Percentiles rank a stretch among this genome's conserved stretches.
phyloP scores from a whole-genome alignment of 2,113 vertebrate genomes.

The Artemisiospiza belli region DNA sequence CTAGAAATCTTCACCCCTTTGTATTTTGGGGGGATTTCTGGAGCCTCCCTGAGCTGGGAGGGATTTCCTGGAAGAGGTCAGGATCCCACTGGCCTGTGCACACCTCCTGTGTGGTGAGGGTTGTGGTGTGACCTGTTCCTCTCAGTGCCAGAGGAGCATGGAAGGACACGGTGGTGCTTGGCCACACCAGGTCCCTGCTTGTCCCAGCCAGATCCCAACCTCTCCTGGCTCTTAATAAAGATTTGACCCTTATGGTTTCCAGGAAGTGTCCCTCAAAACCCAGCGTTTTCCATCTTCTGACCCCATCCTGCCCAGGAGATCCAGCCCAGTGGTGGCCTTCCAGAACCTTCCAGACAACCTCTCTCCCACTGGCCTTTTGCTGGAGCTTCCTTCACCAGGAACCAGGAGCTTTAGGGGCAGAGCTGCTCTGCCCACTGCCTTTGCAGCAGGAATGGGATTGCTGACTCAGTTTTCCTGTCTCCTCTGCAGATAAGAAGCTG shows the following conservation, averaged over 20 bases:
- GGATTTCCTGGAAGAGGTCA: not conserved
- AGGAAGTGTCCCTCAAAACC: not conserved
- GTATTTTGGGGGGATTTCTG: not conserved
- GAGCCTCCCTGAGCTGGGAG: not conserved
- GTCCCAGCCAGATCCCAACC: not conserved
- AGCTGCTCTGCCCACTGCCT: not conserved
- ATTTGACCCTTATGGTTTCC: not conserved
- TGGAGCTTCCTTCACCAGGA: not conserved
- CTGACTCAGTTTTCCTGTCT: not conserved
- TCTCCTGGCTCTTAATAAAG: not conserved
- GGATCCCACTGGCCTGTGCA: not conserved
- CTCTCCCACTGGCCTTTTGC: not conserved
- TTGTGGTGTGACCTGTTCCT: not conserved
- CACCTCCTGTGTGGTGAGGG: not conserved
- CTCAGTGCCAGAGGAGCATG: not conserved
- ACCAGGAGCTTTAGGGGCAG: not conserved
- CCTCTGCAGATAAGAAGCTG: constrained; percentile 87
- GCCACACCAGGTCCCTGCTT: not conserved
- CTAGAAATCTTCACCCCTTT: constrained; percentile 54
- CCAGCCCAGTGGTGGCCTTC: not conserved
- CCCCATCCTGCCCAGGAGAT: not conserved
- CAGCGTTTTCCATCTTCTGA: not conserved
- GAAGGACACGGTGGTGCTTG: rapidly evolving
- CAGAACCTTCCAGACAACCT: rapidly evolving
- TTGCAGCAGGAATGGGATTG: not conserved